Conservation (phyloP, 2,113 vertebrate species). For the Sterna hirundo region DNA sequence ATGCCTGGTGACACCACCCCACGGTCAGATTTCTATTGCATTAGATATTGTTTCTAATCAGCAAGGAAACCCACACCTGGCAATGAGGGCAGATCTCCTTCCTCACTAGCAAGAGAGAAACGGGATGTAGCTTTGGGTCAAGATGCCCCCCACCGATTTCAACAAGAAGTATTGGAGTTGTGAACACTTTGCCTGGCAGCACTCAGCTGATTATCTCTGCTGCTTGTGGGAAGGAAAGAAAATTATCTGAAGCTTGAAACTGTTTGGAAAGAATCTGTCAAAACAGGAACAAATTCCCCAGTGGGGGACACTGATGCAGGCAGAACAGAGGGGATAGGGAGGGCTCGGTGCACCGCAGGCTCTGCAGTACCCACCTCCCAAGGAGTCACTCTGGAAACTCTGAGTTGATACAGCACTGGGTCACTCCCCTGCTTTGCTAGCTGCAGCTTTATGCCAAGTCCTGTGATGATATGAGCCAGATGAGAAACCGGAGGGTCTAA, state of each 20-base stretch:
- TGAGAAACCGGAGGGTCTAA: neutral
- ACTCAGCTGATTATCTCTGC: neutral
- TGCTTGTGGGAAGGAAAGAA: neutral
- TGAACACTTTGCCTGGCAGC: neutral
- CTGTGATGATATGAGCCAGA: neutral
- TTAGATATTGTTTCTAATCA: neutral
- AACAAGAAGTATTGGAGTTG: neutral
- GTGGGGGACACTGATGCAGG: accelerated
- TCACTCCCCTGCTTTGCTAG: neutral
- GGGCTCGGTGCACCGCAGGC: accelerated
- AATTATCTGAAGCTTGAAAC: neutral
- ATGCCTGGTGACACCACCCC: neutral
- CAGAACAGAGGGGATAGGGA: neutral
- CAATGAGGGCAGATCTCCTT: neutral
- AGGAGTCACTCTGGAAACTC: neutral
- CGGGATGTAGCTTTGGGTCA: neutral
- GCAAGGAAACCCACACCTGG: neutral
- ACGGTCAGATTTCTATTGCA: neutral
- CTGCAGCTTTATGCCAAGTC: neutral
- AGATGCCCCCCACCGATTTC: neutral
- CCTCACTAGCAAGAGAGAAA: neutral
- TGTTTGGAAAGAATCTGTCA: neutral
- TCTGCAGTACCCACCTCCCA: neutral
- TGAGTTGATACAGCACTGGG: neutral
- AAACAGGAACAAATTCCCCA: no score